phyloP scores from a whole-genome alignment of 2,113 vertebrate genomes.

The Triplophysa dalaica region DNA sequence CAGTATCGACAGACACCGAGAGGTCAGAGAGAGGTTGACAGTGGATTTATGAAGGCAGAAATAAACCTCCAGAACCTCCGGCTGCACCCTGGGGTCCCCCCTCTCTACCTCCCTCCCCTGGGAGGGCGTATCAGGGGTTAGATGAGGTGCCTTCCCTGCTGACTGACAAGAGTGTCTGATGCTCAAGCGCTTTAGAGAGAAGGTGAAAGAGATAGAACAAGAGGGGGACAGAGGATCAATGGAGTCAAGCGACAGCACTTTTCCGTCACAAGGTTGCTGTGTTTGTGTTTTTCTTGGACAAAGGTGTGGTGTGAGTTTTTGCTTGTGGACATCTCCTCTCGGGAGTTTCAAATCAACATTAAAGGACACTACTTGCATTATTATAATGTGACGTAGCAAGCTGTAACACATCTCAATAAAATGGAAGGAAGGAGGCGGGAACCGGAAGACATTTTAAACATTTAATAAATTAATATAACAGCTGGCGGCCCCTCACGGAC shows the following conservation, averaged over 20 bases:
- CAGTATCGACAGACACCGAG: neutral
- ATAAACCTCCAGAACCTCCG: constrained; percentile 21
- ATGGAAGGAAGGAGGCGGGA: no score
- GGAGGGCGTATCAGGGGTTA: constrained; percentile 1
- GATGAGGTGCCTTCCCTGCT: constrained; percentile 9
- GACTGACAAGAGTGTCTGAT: constrained; percentile 30
- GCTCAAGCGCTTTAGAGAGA: neutral
- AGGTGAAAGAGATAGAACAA: neutral
- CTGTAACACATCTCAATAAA: no score
- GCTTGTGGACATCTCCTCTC: neutral
- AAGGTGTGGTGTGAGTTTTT: constrained; percentile 2
- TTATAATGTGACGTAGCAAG: no score
- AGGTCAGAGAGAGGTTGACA: constrained; percentile 10
- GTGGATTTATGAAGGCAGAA: constrained; percentile 24
- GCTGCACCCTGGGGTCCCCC: neutral
- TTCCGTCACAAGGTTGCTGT: neutral
- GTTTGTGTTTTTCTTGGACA: neutral
- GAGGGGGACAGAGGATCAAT: neutral
- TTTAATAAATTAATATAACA: no score
- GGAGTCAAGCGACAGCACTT: constrained; percentile 20
- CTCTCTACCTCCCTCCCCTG: neutral
- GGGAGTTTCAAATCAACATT: constrained; percentile 1
- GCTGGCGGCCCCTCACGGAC: no score
- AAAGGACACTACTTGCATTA: neutral
- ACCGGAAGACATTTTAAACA: no score